Evolutionary conservation across 2,888 invertebrate species (phyloP).

Genomic region (Gnatocerus cornutus): DNA sequence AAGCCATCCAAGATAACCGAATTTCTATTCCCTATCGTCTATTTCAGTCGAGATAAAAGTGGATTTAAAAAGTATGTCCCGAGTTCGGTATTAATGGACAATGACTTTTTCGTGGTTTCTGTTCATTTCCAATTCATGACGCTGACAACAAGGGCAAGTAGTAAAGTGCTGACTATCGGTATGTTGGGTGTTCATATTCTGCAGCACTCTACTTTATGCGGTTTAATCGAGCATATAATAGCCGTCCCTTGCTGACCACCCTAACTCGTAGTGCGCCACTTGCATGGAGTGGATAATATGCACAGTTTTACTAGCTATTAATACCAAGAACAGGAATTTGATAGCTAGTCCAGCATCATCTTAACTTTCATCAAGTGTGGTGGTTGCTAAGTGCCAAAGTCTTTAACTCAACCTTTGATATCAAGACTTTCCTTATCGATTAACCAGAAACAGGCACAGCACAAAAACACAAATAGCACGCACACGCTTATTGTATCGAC

Average conservation of each 20-base stretch:
- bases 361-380: conserved; percentile 43
- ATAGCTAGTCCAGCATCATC: conserved; percentile 38
- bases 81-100: conserved; percentile 11
- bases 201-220: conserved; percentile 65
- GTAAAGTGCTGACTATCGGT: conserved; percentile 60
- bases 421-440: conserved; percentile 53
- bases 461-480: conserved; percentile 52
- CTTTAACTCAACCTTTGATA: background rate
- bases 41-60: conserved; percentile 19
- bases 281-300: conserved; percentile 61
- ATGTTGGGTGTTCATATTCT: conserved; percentile 63
- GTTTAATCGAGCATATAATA: conserved; percentile 69
- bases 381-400: background rate
- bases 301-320: conserved; percentile 63
- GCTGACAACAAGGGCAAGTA: conserved; percentile 48
- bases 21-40: conserved; percentile 26
- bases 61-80: conserved; percentile 6
- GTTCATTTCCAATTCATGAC: conserved; percentile 37
- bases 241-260: conserved; percentile 65
- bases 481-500: conserved; percentile 58
- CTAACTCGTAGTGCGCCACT: conserved; percentile 58
- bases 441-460: conserved; percentile 50
- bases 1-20: conserved; percentile 31
- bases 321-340: conserved; percentile 57
- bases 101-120: conserved; percentile 15